phyloP scores from a whole-genome alignment of 2,888 invertebrate species.

The Empis stercorea region DNA sequence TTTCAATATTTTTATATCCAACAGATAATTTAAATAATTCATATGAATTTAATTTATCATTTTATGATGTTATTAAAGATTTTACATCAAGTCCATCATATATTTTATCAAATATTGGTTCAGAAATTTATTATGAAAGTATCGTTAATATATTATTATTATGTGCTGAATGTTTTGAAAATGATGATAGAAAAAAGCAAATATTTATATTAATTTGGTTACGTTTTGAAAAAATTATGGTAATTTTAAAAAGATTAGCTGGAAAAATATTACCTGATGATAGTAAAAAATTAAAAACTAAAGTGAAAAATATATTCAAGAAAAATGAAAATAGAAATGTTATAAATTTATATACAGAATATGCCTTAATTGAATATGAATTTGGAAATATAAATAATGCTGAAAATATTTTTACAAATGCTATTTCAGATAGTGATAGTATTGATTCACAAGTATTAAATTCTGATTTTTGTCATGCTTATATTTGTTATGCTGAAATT shows the following conservation, averaged over 20 bases:
- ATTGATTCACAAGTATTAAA: conserved; percentile 12
- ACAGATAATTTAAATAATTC: conserved; percentile 4
- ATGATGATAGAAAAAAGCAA: conserved; percentile 35
- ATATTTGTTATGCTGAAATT: conserved; percentile 24
- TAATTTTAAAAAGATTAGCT: conserved; percentile 37
- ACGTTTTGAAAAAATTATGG: conserved; percentile 44
- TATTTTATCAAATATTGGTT: conserved; percentile 44
- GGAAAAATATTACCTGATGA: conserved; percentile 29
- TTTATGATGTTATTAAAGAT: conserved; percentile 34
- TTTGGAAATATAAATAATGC: conserved; percentile 37
- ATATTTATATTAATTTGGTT: conserved; percentile 50
- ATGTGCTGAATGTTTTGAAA: conserved; percentile 39
- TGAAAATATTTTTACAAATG: conserved; percentile 40
- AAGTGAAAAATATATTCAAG: conserved; percentile 44
- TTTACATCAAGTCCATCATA: conserved; percentile 47
- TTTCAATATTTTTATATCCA: conserved; percentile 30
- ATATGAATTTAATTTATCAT: conserved; percentile 16
- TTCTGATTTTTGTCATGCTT: conserved; percentile 22
- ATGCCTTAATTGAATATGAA: conserved; percentile 47
- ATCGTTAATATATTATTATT: conserved; percentile 40
- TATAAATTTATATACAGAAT: conserved; percentile 47
- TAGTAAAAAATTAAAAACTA: conserved; percentile 28
- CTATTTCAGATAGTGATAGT: conserved; percentile 23
- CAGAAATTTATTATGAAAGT: conserved; percentile 45
- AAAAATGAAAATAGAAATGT: conserved; percentile 41